Percentiles rank a stretch among this genome's conserved stretches.
These are phyloP conservation scores for Caenorhabditis wallacei DNA, from an alignment of 2,888 invertebrate genomes.

Conservation along the genomic window DNA sequence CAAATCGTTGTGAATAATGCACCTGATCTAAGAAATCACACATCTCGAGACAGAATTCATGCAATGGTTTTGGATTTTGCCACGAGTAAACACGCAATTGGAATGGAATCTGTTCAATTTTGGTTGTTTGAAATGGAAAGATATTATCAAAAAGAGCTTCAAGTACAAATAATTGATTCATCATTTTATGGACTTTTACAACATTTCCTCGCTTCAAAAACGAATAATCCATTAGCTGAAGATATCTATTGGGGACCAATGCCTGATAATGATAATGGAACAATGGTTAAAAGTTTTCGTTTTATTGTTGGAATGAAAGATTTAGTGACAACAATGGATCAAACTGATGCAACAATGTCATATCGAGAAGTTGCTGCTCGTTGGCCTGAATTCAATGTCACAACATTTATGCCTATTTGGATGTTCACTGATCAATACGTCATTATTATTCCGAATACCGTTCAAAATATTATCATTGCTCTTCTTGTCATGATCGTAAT, in stretches of 20 bases:
- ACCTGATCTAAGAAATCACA: constrained; percentile 78
- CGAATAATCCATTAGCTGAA: constrained; percentile 76
- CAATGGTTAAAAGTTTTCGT: constrained; percentile 69
- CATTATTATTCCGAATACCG: constrained; percentile 83
- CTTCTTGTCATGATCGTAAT: constrained; percentile 92
- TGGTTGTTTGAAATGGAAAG: constrained; percentile 82
- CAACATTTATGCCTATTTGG: constrained; percentile 83
- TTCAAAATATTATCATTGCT: constrained; percentile 82
- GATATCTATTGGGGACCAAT: constrained; percentile 79
- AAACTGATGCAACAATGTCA: constrained; percentile 79
- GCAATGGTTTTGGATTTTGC: constrained; percentile 81
- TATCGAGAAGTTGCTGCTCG: constrained; percentile 77
- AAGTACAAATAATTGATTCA: constrained; percentile 74
- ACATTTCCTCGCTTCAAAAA: constrained; percentile 79
- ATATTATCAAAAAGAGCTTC: constrained; percentile 78
- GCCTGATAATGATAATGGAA: constrained; percentile 56
- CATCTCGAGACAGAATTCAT: constrained; percentile 72
- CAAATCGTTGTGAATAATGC: constrained; percentile 83
- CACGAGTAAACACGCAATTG: constrained; percentile 82
- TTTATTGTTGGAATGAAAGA: constrained; percentile 82
- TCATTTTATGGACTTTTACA: constrained; percentile 78
- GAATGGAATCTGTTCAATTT: constrained; percentile 81
- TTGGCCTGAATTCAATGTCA: constrained; percentile 81
- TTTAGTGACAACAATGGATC: constrained; percentile 79
- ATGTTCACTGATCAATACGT: constrained; percentile 83